These are phyloP conservation scores for Ricordea florida DNA, from an alignment of 92 coral and sea anemone genomes.

Conservation along the genomic window DNA sequence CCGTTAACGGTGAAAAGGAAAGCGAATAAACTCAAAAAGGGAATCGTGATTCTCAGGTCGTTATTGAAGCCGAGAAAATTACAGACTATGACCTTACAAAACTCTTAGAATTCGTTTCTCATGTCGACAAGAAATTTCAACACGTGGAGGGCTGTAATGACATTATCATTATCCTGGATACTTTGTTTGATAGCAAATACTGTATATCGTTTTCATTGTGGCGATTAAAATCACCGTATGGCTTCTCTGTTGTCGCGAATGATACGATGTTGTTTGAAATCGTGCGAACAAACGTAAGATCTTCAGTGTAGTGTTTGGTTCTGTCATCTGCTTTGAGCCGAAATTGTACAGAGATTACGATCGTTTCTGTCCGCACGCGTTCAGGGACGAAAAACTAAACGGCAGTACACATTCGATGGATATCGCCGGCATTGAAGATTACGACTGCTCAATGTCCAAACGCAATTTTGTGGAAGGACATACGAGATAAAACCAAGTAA, in stretches of 20 bases:
- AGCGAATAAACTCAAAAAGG: too few relatives aligned
- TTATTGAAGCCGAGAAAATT: too few relatives aligned
- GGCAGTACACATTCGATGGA: constrained; percentile 47
- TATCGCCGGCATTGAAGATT: constrained; percentile 40
- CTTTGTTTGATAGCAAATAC: too few relatives aligned
- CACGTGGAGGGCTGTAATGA: too few relatives aligned
- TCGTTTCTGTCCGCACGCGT: constrained; percentile 80
- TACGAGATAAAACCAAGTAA: constrained; percentile 15
- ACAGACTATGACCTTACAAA: too few relatives aligned
- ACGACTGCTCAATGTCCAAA: constrained; percentile 22
- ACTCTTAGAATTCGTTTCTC: too few relatives aligned
- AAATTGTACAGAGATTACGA: constrained; percentile 43
- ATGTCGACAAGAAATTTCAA: too few relatives aligned
- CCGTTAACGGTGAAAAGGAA: too few relatives aligned
- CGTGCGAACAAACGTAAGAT: constrained; percentile 38
- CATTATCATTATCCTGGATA: too few relatives aligned
- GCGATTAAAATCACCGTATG: constrained; percentile 17
- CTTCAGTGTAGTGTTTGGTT: constrained; percentile 61
- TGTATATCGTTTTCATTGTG: too few relatives aligned
- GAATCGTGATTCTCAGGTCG: too few relatives aligned
- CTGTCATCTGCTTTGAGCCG: constrained; percentile 68
- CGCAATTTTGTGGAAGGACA: constrained; percentile 59
- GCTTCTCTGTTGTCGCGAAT: constrained; percentile 28
- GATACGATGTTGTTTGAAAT: constrained; percentile 29
- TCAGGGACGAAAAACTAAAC: constrained; percentile 10